phyloP scores from a whole-genome alignment of 2,113 vertebrate genomes.

The Leptobrachium ailaonicum region DNA sequence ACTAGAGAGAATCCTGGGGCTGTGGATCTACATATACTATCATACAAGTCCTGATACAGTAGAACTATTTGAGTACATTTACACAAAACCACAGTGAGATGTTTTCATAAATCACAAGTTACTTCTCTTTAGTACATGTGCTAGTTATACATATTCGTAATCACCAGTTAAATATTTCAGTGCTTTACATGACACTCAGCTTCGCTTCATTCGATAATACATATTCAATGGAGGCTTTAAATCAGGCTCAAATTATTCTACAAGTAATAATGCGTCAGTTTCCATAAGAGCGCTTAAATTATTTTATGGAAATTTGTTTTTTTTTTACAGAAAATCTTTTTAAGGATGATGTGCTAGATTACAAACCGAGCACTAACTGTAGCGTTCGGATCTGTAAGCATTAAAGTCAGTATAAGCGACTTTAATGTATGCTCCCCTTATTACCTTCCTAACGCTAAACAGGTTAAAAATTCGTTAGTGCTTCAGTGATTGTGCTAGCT shows the following conservation, averaged over 20 bases:
- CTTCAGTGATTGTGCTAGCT: no score
- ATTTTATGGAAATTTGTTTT: slow-evolving; percentile 22
- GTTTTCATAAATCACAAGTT: neutral
- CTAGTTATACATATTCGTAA: slow-evolving; percentile 21
- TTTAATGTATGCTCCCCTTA: no score
- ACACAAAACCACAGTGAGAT: no score
- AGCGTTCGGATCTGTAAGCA: no score
- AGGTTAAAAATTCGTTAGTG: no score
- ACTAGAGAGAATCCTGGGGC: no score
- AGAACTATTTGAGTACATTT: no score
- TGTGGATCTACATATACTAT: no score
- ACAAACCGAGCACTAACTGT: no score
- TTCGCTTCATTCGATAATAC: slow-evolving; percentile 14
- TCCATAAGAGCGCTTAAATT: slow-evolving; percentile 33
- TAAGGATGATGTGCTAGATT: neutral
- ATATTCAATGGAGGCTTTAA: slow-evolving; percentile 28
- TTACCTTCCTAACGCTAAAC: no score
- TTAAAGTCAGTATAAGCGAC: no score
- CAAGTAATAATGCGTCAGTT: slow-evolving; percentile 11
- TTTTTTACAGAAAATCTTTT: slow-evolving; percentile 18
- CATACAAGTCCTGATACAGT: no score
- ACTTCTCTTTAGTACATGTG: neutral
- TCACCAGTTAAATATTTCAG: slow-evolving; percentile 13
- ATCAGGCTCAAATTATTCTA: slow-evolving; percentile 15
- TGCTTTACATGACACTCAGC: slow-evolving; percentile 3